Conservation (phyloP, 2,888 invertebrate genomes). For the Toxonevra muliebris region DNA sequence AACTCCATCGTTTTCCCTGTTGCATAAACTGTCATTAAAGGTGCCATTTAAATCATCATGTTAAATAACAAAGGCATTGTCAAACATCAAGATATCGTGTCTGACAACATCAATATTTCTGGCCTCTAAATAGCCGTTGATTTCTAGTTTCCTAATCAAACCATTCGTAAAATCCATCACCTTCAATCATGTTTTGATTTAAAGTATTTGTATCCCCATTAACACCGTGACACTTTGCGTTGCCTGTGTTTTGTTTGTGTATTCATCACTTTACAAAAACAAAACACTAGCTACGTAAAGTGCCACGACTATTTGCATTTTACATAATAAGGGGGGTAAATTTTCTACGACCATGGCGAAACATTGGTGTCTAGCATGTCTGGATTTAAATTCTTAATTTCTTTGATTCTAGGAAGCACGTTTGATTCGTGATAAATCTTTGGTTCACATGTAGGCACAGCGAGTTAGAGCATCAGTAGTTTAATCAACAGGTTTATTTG, state of each 20-base stretch:
- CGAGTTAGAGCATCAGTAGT: too few relatives aligned
- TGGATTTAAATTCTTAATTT: slow-evolving; percentile 41
- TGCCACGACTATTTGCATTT: too few relatives aligned
- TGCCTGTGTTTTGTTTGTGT: too few relatives aligned
- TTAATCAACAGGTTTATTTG: slow-evolving; percentile 2
- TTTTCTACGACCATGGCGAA: slow-evolving; percentile 46
- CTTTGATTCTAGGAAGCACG: slow-evolving; percentile 50
- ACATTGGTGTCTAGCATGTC: slow-evolving; percentile 44
- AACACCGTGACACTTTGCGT: too few relatives aligned
- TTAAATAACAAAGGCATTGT: not conserved
- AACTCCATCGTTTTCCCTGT: too few relatives aligned
- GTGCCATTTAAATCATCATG: slow-evolving; percentile 3
- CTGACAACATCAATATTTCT: slow-evolving; percentile 12
- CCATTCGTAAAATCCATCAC: slow-evolving; percentile 38
- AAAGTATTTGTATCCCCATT: slow-evolving; percentile 38
- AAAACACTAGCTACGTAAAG: too few relatives aligned
- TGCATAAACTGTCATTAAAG: slow-evolving; percentile 10
- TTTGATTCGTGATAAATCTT: slow-evolving; percentile 38
- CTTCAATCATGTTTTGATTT: slow-evolving; percentile 41
- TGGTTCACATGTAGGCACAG: slow-evolving; percentile 9
- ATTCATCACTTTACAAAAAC: slow-evolving; percentile 27
- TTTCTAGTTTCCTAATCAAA: slow-evolving; percentile 17
- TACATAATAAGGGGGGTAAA: too few relatives aligned
- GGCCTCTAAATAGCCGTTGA: too few relatives aligned
- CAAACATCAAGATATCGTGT: not conserved